These are phyloP conservation scores for Corydoras maculifer DNA, from an alignment of 2,113 vertebrate species.

Conservation along the genomic window DNA sequence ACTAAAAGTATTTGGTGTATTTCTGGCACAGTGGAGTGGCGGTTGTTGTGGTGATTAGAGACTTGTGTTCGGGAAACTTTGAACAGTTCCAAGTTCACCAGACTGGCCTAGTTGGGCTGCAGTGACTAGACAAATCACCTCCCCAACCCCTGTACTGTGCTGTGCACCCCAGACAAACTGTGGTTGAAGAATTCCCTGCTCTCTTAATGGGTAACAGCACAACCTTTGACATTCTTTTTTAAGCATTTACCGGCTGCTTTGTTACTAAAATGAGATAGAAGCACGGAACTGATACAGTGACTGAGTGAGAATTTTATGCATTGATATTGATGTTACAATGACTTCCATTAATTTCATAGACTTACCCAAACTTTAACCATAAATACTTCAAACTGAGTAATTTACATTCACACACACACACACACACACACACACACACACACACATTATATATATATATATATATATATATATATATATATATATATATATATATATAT, in stretches of 20 bases:
- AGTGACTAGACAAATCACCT: neutral
- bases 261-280: slow-evolving; percentile 3
- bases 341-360: no score
- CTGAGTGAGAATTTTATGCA: neutral
- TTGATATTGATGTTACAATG: no score
- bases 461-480: no score
- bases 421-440: slow-evolving; percentile 7
- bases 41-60: neutral
- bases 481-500: no score
- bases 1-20: no score
- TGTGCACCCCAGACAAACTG: slow-evolving; percentile 14
- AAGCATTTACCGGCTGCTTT: slow-evolving; percentile 1
- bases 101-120: slow-evolving; percentile 34
- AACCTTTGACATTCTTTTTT: slow-evolving; percentile 20
- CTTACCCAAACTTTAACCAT: no score
- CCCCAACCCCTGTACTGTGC: slow-evolving; percentile 2
- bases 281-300: slow-evolving; percentile 10
- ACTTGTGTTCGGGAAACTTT: neutral
- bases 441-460: neutral
- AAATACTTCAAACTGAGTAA: neutral
- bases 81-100: slow-evolving; percentile 16
- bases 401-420: slow-evolving; percentile 18
- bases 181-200: slow-evolving; percentile 30
- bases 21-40: neutral
- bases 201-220: slow-evolving; percentile 14